Base-by-base conservation (phyloP, 1,140 invertebrate genomes). In the Neotoxoptera formosana region DNA sequence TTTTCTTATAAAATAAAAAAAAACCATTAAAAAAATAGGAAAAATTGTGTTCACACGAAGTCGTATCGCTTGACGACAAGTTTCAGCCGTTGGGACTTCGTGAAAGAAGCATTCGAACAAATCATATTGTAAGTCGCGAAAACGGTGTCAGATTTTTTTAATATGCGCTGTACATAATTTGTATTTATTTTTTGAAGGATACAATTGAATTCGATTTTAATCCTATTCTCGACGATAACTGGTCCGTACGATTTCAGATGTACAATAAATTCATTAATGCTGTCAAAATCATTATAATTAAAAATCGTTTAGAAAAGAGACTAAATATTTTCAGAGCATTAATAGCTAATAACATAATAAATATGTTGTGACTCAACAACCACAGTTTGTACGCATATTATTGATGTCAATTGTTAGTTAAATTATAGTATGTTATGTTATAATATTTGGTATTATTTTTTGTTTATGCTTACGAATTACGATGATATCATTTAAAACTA, bases 221-320 rank as follows among this genome's bases (percentile, higher is more conserved):
- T 30, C 76, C 91, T 6, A 41, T 45, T 51, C 8, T 7, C 3
- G 91, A 53, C 30, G 76, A 36, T 7, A 84, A 84, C 21, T 84
- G 91, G 91, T 92, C 47, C 34, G 17, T 76, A 51, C 30, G 76
- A 53, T 84, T 84, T 41, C 91, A 84, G 36, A 36, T 34, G 0
- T 92, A 92, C 23, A 51, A 84, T 6, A 92, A 30, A 84, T 92
- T 92, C 23, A 48, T 84, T 3, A 92, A 53, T 6, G 47, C 21
- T 8, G 47, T 51, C 21, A 51, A 60, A 14, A 84, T 25, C 20
- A 53, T 92, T 7, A 84, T 92, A 9, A 9, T 92, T 25, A 92
- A 84, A 41, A 53, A 67, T 36, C 91, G 91, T 51, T 53, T 92
- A 30, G 47, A 92, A 84, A 92, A 84, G 9, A 84, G 76, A 41